Evolutionary conservation across 2,888 invertebrate species (phyloP), one percentile per base, ranked within the genome.

Genomic region (Metopia argyrocephala): DNA sequence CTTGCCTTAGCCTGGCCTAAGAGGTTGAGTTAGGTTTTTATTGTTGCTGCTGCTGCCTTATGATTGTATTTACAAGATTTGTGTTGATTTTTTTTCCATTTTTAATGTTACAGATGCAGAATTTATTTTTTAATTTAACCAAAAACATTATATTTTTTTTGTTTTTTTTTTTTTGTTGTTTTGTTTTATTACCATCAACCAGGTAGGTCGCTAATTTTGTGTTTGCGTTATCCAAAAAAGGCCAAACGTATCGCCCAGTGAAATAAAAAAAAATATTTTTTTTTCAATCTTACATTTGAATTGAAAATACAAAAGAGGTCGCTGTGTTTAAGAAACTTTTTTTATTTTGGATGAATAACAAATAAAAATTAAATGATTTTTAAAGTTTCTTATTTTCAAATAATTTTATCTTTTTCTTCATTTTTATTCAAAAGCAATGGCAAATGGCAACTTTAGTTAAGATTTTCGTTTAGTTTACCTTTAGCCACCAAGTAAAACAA

Each of bases 171-270:
- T 7, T 57, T 62, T 57, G 57, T 59, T 61, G 57, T 59, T 15
- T 38, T 7, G 50, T 52, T 21, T 64, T 74, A 31, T 74, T 38
- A 9, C 9, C 78, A 62, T 74, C 78, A 66, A 75, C 62, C 74
- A 81, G 54, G 78, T 61, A 78, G 81, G 81, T 81, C 81, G 78
- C 28, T 57, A 45, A 45, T 54, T 57, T 68, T 45, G 61, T 50
- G 18, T 54, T 75, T 52, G 28, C 28, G 45, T 69, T 62, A 21
- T 57, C 64, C 54, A 54, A 46, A 71, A 66, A 66, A 28, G 27
- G 57, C 57, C 21, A 38, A 70, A n/a, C 50, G 38, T 25, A 9
- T 31, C 12, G 1, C 31, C 12, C 7, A 56, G 9, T 50, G 46
- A 68, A 61, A 31, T 73, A 46, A 46, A 18, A 15, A 23, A 38